Evolutionary conservation across 1,140 invertebrate genomes (phyloP), one percentile per base, ranked within the genome.

Genomic region (Ceratitis capitata): DNA sequence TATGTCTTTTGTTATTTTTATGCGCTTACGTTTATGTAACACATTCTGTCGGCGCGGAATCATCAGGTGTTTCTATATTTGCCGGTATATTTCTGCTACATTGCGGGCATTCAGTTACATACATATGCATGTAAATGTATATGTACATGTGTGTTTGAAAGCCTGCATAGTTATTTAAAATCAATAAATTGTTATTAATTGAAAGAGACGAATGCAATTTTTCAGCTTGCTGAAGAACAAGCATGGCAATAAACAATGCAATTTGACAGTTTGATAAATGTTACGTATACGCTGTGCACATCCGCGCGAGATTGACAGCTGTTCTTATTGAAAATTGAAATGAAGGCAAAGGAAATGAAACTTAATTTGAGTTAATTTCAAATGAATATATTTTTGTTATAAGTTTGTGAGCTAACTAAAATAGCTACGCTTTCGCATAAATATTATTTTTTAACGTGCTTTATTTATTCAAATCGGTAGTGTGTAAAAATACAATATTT

Each of bases 161-260:
- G n/a, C n/a, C 51, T 56, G 51, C 51, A 56, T 56, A 56, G 51
- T 56, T 56, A 56, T 56, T 56, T 2, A 56, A 69, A 69, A 69
- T 69, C 61, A 16, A 35, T 69, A 35, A 69, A 69, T 69, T 69
- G 29, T 69, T 39, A n/a, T 69, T 39, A 69, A 35, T 69, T 69
- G 61, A 69, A 69, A 69, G 61, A 6, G 14, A 69, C 16, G 16
- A 69, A 19, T 69, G 29, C 32, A 69, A 69, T 69, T 35, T 12
- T 69, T 69, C 4, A 19, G 19, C n/a, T n/a, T n/a, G n/a, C n/a
- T n/a, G 9, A 16, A 53, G 4, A 53, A 35, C 4, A 39, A 19
- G 1, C 4, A 69, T 14, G 3, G 7, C 26, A 39, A 39, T 19
- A 39, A 39, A 69, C 6, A 32, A 12, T 61, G 58, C 56, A 6